These are phyloP conservation scores for Aporrectodea caliginosa DNA, from an alignment of 1,140 invertebrate genomes.

Conservation along the genomic window DNA sequence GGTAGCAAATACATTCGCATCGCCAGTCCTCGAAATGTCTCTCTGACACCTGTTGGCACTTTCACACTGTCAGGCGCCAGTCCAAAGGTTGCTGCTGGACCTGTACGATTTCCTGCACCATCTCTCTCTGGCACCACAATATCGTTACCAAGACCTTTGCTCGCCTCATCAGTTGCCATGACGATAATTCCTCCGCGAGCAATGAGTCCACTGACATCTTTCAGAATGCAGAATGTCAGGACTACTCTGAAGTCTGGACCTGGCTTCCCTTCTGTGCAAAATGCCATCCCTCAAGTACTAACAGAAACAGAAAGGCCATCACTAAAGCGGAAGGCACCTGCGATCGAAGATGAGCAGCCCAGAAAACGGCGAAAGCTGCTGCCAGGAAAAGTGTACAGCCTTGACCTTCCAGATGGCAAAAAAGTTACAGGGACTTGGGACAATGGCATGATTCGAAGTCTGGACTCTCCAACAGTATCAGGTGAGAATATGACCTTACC, in stretches of 20 bases:
- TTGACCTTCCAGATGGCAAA: background rate
- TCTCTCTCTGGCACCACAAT: background rate
- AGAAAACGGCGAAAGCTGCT: background rate
- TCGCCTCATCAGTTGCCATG: background rate
- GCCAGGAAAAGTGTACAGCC: background rate
- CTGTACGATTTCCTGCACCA: background rate
- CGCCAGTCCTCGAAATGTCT: background rate
- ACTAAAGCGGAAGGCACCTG: background rate
- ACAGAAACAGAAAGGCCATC: background rate
- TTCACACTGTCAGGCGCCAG: too few relatives aligned
- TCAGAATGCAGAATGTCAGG: background rate
- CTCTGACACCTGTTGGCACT: background rate
- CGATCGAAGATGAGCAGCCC: background rate
- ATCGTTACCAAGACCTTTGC: background rate
- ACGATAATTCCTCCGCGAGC: background rate
- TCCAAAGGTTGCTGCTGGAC: background rate
- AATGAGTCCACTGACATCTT: background rate
- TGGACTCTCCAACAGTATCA: too few relatives aligned
- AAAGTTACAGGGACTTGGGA: background rate
- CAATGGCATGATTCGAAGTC: background rate
- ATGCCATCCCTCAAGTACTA: background rate
- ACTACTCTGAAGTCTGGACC: background rate
- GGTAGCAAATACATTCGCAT: background rate
- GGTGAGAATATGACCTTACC: too few relatives aligned
- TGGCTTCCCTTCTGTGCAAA: background rate